phyloP scores from a whole-genome alignment of 1,140 invertebrate species.

The Diorhabda elongata region DNA sequence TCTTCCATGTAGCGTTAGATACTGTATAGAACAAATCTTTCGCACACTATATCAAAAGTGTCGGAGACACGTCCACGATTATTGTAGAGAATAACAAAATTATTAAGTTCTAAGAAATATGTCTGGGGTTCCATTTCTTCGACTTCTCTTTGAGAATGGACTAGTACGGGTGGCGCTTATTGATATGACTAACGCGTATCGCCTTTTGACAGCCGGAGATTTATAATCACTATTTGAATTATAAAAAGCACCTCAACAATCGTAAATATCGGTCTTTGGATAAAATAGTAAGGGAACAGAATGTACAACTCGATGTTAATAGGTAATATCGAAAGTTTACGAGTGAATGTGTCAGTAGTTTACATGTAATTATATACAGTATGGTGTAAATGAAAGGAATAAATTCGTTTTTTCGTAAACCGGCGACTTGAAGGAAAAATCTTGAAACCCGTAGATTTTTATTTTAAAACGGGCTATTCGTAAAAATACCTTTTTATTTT shows the following conservation, averaged over 20 bases:
- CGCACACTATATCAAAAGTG: conserved; percentile 18
- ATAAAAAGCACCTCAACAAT: conserved; percentile 14
- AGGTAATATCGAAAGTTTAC: background rate
- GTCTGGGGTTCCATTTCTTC: conserved; percentile 11
- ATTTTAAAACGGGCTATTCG: too few species aligned
- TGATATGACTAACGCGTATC: conserved; percentile 14
- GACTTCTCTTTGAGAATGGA: background rate
- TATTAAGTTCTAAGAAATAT: conserved; percentile 20
- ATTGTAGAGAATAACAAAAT: conserved; percentile 22
- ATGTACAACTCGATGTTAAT: conserved; percentile 1
- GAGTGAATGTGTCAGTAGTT: background rate
- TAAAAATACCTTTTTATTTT: too few species aligned
- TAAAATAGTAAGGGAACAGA: background rate
- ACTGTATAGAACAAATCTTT: background rate
- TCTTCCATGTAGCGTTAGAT: too few species aligned
- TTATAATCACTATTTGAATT: conserved; percentile 22
- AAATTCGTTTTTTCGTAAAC: too few species aligned
- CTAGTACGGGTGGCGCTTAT: conserved; percentile 18
- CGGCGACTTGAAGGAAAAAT: too few species aligned
- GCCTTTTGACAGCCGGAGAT: conserved; percentile 15
- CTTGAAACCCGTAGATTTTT: too few species aligned
- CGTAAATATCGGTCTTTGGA: conserved; percentile 10
- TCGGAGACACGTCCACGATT: conserved; percentile 15
- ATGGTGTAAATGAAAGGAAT: too few species aligned
- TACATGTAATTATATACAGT: too few species aligned